Conservation (phyloP, 2,113 vertebrate genomes). For the Xenus cinereus region DNA sequence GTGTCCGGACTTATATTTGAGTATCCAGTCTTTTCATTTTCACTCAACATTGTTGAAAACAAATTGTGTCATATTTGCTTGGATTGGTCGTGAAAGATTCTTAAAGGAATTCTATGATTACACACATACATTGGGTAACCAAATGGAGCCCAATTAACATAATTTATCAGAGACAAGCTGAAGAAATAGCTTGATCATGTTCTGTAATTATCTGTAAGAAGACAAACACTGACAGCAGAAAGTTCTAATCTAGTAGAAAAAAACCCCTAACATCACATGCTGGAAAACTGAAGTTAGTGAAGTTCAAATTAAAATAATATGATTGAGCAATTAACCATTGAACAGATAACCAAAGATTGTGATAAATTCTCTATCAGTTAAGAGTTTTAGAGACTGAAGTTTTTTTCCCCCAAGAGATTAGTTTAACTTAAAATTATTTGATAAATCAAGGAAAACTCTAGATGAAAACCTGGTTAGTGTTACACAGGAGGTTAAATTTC, state of each 20-base stretch:
- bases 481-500: background rate
- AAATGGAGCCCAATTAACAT: background rate
- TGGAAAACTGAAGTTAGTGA: background rate
- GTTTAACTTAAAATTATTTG: background rate
- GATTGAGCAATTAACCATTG: background rate
- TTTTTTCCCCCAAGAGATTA: background rate
- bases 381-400: background rate
- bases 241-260: background rate
- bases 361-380: background rate
- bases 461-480: background rate
- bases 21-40: background rate
- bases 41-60: background rate
- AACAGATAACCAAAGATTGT: background rate
- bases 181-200: background rate
- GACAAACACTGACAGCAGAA: background rate
- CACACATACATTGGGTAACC: background rate
- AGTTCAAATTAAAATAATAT: background rate
- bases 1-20: background rate
- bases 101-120: background rate
- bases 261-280: background rate
- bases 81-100: background rate
- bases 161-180: background rate
- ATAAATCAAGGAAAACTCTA: background rate
- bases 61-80: background rate
- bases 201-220: background rate